Base-by-base conservation (phyloP, 2,888 invertebrate genomes). In the Macrophya annulata region DNA sequence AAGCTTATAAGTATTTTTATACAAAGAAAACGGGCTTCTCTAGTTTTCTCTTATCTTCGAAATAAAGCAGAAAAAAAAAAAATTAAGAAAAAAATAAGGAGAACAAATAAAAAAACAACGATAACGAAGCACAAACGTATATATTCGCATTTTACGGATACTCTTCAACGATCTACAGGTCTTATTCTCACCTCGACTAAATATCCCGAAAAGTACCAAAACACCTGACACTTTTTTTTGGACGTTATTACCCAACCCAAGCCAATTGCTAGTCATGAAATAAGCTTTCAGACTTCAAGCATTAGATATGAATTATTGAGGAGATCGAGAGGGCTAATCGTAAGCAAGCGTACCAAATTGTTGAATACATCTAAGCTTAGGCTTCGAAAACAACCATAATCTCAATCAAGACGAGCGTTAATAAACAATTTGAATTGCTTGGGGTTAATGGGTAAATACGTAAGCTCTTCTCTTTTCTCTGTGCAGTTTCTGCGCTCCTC, bases 361-460 rank as follows among this genome's bases (percentile, higher is more conserved):
- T 83, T 31, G 83, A 83, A 65, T 48, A 37, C 68, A 43, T 68
- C 83, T 10, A 48, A 71, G 45, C 10, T 43, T 40, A 51, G 62
- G 84, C 77, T 85, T 45, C 68, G 71, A 82, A 82, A 85, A 85
- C 85, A 85, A 51, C 81, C 81, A 71, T 85, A 85, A 85, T 82
- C 85, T 82, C 81, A 81, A 85, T 85, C 85, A 85, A 59, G 82
- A 55, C 43, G 55, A 37, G 79, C 71, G 79, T 77, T 84, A 81
- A 87, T 71, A 86, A 86, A 87, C 84, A 86, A 86, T 72, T 79
- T 65, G 71, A 85, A 85, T 89, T 84, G 74, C 74, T 25, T 85
- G 84, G 88, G 87, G 89, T 90, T 90, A 89, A 89, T 89, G 87
- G 88, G 88, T 88, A 88, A 90, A 89, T 89, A 89, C 87, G 86